phyloP scores from a whole-genome alignment of 92 coral and sea anemone species.

The Porites lobata region DNA sequence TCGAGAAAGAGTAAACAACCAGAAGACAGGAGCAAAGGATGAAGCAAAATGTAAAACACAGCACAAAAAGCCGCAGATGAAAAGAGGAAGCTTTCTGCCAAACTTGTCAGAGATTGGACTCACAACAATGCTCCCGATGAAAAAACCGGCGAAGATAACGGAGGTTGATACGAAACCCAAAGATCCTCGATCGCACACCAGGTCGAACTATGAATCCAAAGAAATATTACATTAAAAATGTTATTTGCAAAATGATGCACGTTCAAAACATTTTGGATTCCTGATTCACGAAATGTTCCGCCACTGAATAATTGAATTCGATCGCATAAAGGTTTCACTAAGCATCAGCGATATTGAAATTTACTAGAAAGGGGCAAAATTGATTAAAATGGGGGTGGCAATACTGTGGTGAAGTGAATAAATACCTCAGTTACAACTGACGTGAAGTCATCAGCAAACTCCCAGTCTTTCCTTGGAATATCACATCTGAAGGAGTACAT shows the following conservation, averaged over 20 bases:
- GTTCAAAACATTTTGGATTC: no score
- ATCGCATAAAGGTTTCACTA: no score
- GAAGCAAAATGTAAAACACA: conserved; percentile 68
- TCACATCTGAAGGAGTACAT: conserved; percentile 74
- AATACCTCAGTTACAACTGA: conserved; percentile 87
- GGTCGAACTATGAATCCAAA: conserved; percentile 77
- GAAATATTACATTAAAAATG: neutral
- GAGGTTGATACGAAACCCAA: conserved; percentile 89
- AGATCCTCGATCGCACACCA: conserved; percentile 84
- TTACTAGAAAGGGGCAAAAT: no score
- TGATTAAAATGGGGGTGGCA: no score
- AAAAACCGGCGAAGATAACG: conserved; percentile 82
- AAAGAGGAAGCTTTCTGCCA: conserved; percentile 80
- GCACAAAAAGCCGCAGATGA: conserved; percentile 63
- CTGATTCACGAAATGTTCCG: no score
- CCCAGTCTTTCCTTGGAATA: conserved; percentile 84
- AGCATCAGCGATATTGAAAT: no score
- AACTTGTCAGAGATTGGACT: conserved; percentile 84
- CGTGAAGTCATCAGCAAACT: conserved; percentile 74
- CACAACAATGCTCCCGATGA: conserved; percentile 76
- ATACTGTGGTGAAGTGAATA: no score
- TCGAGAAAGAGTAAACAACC: conserved; percentile 84
- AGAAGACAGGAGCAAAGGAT: conserved; percentile 74
- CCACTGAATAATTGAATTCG: no score
- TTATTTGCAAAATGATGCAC: neutral